phyloP scores from a whole-genome alignment of 23 tunicate genomes.

The Ascidia mentula region DNA sequence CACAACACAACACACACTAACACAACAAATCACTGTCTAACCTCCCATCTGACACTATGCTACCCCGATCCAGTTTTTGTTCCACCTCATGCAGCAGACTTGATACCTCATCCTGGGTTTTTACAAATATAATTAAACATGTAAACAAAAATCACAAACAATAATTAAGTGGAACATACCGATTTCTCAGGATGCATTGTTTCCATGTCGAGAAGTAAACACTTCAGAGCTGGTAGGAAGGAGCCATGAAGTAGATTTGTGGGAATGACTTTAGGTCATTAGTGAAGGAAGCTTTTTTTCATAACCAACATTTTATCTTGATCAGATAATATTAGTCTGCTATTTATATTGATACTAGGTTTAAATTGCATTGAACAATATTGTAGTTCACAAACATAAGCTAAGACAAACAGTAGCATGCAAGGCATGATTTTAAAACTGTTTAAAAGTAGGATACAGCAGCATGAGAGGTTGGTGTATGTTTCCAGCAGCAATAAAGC shows the following conservation, averaged over 20 bases:
- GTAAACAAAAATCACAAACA: neutral
- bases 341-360: no score
- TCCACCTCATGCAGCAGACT: conserved; percentile 47
- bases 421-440: neutral
- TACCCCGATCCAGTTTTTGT: conserved; percentile 57
- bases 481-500: conserved; percentile 58
- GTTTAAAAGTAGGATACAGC: conserved; percentile 62
- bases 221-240: conserved; percentile 78
- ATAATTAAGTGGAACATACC: conserved; percentile 10
- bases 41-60: conserved; percentile 43
- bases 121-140: neutral
- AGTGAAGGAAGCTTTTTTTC: neutral
- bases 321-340: no score
- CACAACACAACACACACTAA: neutral
- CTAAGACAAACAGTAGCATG: neutral
- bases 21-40: neutral
- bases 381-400: no score
- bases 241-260: conserved; percentile 61
- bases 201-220: conserved; percentile 57
- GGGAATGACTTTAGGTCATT: conserved; percentile 35
- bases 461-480: conserved; percentile 73
- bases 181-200: conserved; percentile 60
- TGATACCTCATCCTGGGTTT: conserved; percentile 30
- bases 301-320: no score
- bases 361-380: no score